Conservation (phyloP, 2,797 vertebrate genomes). For the Cyclura pinguis region DNA sequence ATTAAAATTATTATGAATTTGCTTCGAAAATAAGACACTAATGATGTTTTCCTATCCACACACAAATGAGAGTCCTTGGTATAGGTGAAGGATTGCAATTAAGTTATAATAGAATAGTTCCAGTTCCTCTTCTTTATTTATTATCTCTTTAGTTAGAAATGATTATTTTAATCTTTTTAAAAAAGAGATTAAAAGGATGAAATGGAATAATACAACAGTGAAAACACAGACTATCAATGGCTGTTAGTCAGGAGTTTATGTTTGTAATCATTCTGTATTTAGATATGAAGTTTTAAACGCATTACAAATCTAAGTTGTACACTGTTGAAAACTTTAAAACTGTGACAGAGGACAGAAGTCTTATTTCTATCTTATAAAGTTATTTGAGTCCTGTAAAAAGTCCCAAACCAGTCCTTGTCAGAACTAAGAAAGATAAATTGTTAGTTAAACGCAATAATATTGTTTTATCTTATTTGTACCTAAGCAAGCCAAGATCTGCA, state of each 20-base stretch:
- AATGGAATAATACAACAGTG: not conserved
- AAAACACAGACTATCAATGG: not conserved
- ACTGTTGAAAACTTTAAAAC: not conserved
- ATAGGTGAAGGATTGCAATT: not conserved
- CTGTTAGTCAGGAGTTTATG: not conserved
- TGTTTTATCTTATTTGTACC: not conserved
- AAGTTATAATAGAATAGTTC: not conserved
- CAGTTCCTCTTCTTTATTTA: not conserved
- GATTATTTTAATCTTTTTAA: not conserved
- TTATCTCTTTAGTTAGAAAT: not conserved
- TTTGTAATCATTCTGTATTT: too few species aligned
- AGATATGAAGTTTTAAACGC: not conserved
- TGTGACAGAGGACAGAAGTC: not conserved
- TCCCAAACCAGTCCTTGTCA: not conserved
- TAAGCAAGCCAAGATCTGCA: constrained; percentile 5
- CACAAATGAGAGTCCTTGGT: not conserved
- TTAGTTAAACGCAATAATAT: not conserved
- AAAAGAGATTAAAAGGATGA: not conserved
- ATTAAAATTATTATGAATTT: not conserved
- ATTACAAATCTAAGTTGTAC: not conserved
- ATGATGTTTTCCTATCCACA: not conserved
- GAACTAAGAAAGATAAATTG: constrained; percentile 3
- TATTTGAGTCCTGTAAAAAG: not conserved
- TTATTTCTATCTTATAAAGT: not conserved
- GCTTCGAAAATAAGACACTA: not conserved